phyloP scores from a whole-genome alignment of 2,113 vertebrate species.

The Paradoxurus hermaphroditus region DNA sequence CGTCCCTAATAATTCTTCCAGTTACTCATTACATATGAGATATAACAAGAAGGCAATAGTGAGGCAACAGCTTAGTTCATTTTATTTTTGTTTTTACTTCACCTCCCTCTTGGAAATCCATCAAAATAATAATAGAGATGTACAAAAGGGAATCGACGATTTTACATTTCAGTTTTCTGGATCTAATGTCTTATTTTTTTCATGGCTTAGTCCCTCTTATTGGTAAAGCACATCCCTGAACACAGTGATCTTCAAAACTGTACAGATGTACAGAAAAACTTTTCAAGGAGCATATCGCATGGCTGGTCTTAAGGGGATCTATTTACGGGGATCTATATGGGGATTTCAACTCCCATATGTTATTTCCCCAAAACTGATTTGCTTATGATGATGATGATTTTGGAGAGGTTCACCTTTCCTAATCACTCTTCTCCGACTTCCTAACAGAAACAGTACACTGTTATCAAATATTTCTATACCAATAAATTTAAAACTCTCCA shows the following conservation, averaged over 20 bases:
- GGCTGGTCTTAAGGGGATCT: not conserved
- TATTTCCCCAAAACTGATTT: not conserved
- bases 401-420: not conserved
- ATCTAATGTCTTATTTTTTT: not conserved
- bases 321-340: not conserved
- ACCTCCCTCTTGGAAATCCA: not conserved
- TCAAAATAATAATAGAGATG: not conserved
- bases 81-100: slow-evolving; percentile 33
- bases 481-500: slow-evolving; percentile 13
- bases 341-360: not conserved
- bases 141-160: not conserved
- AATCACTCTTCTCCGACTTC: not conserved
- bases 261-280: not conserved
- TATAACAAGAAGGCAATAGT: not conserved
- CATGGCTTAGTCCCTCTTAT: not conserved
- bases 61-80: not conserved
- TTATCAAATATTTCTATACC: not conserved
- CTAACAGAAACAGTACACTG: not conserved
- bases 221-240: not conserved
- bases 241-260: not conserved
- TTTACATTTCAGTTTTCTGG: not conserved
- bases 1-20: not conserved
- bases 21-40: not conserved
- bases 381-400: not conserved
- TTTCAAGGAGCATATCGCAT: not conserved